Base-by-base conservation (phyloP, 2,797 vertebrate genomes). In the Lepidocolaptes lacrymiger region DNA sequence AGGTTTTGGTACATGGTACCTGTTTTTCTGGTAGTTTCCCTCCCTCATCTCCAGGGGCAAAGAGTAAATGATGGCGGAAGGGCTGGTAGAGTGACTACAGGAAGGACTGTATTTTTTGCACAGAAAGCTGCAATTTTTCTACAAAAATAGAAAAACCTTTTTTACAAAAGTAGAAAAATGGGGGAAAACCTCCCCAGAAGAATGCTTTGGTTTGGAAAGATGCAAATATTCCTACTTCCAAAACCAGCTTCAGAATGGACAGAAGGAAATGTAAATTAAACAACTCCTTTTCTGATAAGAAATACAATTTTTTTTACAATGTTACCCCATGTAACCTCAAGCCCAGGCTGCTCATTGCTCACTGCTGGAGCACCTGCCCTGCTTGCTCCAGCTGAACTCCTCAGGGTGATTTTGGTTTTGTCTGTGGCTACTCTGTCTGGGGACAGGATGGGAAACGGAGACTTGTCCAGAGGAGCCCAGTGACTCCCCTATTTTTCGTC, bases 141-240 rank as follows among this genome's bases (percentile, higher is more conserved):
- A 20, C 26, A 37, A 9, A 64, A 55, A 8, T 1, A n/a, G 10
- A 48, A 67, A 59, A 78, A 41, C 2, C 21, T 80, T 83, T 83
- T 79, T 43, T 28, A 41, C 19, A 20, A 7, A 73, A n/a, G 34
- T 20, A 84, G 26, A 83, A 89, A 85, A 78, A 51, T 7, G 12
- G 18, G 8, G 15, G 23, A 9, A 67, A 79, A 27, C 12, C 5
- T 66, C 34, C 10, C 23, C 30, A 81, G 2, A 54, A 10, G 3
- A 46, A 84, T 7, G 7, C 18, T 93, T 81, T 84, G 9, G 10
- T 83, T 88, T 87, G 67, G 28, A 59, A 84, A 93, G 39, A 74
- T 8, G 17, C 18, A 92, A 59, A 76, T 1, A 3, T 44, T 82
- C 27, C 32, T 41, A 30, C 15, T 74, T 91, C 46, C 37, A 85